A percentile compares a stretch with the other conserved stretches of the same genome.
phyloP scores from a whole-genome alignment of 2,888 invertebrate species.

The Criorhina ranunculi region DNA sequence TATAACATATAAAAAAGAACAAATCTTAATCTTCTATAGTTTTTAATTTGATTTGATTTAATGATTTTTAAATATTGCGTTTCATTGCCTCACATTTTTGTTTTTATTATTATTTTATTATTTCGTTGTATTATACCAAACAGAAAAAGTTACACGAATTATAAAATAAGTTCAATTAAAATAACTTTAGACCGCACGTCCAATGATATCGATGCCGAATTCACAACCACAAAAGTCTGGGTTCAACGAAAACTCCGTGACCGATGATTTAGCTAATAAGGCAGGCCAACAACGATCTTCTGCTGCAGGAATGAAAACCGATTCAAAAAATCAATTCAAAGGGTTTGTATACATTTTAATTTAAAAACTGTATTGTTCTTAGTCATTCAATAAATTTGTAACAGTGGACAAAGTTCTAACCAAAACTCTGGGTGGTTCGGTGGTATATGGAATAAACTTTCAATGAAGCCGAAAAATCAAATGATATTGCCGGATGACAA shows the following conservation, averaged over 20 bases:
- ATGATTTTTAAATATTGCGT: too few species aligned
- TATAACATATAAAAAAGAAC: too few species aligned
- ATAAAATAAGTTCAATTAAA: constrained; percentile 55
- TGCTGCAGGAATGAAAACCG: constrained; percentile 50
- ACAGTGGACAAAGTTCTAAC: constrained; percentile 78
- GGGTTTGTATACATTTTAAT: constrained; percentile 49
- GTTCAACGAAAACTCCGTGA: constrained; percentile 73
- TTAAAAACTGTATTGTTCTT: background rate
- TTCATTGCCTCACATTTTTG: too few species aligned
- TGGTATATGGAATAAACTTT: constrained; percentile 93
- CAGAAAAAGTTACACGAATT: background rate
- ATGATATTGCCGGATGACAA: constrained; percentile 98
- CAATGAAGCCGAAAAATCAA: constrained; percentile 94
- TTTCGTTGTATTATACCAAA: too few species aligned
- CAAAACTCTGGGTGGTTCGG: constrained; percentile 91
- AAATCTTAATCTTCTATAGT: too few species aligned
- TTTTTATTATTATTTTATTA: too few species aligned
- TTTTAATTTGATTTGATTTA: too few species aligned
- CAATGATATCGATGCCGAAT: constrained; percentile 87
- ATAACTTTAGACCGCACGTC: constrained; percentile 80
- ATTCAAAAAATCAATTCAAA: constrained; percentile 71
- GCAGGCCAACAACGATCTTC: constrained; percentile 56
- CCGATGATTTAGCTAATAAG: constrained; percentile 73
- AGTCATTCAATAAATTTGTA: background rate
- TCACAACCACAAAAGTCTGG: constrained; percentile 83